Evolutionary conservation across 2,888 invertebrate genomes (phyloP), one percentile per base, ranked within the genome.

Genomic region (Poecilobothrus nobilitatus): DNA sequence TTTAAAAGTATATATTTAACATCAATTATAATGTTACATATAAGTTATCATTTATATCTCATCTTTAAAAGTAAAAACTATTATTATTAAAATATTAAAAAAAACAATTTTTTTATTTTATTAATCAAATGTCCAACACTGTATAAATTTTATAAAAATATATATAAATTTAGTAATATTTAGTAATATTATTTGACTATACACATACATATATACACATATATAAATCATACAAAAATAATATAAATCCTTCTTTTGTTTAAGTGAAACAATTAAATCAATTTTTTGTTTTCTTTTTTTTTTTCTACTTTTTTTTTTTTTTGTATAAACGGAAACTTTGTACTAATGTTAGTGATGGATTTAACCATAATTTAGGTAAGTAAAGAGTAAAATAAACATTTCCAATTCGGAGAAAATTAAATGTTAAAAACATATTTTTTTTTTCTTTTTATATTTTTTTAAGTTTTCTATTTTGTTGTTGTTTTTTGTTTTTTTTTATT

Each of bases 311-410:
- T 44, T 10, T 44, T 44, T 44, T 44, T 53, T 1, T 53, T 53
- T 27, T 53, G 7, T 41, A 53, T 53, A 53, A 53, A 53, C 6
- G n/a, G 18, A 53, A 53, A 53, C 53, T 53, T 53, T 53, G 18
- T 53, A 53, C 18, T 53, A 53, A 53, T 53, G 53, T 53, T 53
- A 53, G 53, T 53, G 53, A 53, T 53, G 53, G 53, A 53, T 53
- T 53, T 53, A 53, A 53, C 53, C 53, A 18, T 53, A 53, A 53
- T 53, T 53, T 53, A 53, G 53, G 53, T 53, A 53, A 15, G 53
- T 18, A 53, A 53, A 53, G 53, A 53, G 53, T n/a, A 53, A 53
- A 53, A 53, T 53, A 53, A 53, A 53, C 53, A 12, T 53, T 53
- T 53, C 18, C 15, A 53, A 53, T 53, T 53, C 53, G 53, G 53